Evolutionary conservation across 2,113 vertebrate species (phyloP).

Genomic region (Cygnus atratus): DNA sequence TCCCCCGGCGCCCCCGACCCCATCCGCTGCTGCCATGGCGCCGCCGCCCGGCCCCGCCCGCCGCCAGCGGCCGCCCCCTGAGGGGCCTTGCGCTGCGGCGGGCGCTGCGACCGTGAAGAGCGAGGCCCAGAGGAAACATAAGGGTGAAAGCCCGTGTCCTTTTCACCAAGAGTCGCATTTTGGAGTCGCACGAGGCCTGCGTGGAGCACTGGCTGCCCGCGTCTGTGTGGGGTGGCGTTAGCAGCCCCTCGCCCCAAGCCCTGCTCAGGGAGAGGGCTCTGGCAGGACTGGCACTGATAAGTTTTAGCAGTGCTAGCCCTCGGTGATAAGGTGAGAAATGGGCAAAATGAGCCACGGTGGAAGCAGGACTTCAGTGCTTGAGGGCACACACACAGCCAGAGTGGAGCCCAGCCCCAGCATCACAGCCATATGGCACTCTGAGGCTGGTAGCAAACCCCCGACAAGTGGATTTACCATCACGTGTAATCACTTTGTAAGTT

Average conservation of each 20-base stretch:
- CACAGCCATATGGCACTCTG: neutral
- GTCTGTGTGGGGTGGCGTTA: no score
- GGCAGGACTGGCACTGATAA: no score
- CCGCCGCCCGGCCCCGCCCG: neutral
- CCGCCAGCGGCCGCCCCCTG: neutral
- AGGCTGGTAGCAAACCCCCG: no score
- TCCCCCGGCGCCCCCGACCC: neutral
- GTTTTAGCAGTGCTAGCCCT: neutral
- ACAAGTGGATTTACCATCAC: neutral
- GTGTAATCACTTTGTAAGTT: rapidly evolving
- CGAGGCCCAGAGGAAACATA: neutral
- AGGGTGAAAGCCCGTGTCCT: no score
- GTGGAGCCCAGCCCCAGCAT: neutral
- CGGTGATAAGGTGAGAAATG: no score
- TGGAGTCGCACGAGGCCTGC: no score
- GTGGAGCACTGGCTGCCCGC: rapidly evolving
- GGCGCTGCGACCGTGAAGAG: no score
- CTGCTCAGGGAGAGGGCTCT: neutral
- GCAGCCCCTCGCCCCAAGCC: no score
- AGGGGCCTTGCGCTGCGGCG: no score
- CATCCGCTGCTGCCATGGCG: neutral
- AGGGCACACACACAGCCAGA: rapidly evolving
- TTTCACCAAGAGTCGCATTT: no score
- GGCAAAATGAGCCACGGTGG: neutral
- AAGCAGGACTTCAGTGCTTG: neutral